A percentile compares a stretch with the other conserved stretches of the same genome.
Evolutionary conservation across 1,140 invertebrate genomes (phyloP).

Genomic region (Heterodera carotae): DNA sequence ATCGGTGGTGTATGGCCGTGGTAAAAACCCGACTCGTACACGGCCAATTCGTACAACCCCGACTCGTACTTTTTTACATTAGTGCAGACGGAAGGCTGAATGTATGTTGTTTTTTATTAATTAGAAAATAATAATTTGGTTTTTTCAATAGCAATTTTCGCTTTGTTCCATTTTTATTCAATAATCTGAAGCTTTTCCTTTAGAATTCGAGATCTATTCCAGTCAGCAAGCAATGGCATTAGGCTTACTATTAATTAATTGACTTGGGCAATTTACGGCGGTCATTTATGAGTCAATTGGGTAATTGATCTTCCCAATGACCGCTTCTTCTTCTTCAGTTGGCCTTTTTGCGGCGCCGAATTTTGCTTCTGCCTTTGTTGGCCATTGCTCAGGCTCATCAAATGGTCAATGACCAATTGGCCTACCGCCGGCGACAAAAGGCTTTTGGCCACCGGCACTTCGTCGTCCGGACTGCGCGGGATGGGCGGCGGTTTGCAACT

Average conservation of each 20-base stretch:
- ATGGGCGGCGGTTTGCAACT: slow-evolving; percentile 47
- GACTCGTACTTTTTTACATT: too few relatives aligned
- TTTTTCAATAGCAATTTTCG: too few relatives aligned
- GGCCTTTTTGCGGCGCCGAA: background rate
- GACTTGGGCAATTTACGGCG: background rate
- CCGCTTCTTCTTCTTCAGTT: background rate
- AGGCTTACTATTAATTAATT: background rate
- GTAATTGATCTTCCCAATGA: background rate
- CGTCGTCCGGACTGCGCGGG: slow-evolving; percentile 51
- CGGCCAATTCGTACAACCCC: too few relatives aligned
- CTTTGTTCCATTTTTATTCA: too few relatives aligned
- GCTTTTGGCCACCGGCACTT: slow-evolving; percentile 46
- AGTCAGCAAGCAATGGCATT: background rate
- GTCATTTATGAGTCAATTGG: too few relatives aligned
- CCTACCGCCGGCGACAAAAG: slow-evolving; percentile 49
- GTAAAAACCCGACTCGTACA: too few relatives aligned
- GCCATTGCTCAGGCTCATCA: slow-evolving; percentile 18
- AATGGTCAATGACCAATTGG: slow-evolving; percentile 39
- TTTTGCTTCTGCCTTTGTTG: background rate
- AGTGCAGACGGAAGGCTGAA: too few relatives aligned
- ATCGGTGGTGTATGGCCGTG: too few relatives aligned
- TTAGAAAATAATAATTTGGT: too few relatives aligned
- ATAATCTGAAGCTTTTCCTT: too few relatives aligned
- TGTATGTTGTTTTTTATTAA: too few relatives aligned
- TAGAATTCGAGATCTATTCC: background rate